Percentiles rank a stretch among this genome's conserved stretches.
phyloP scores from a whole-genome alignment of 2,888 invertebrate species.

The Coelopa pilipes region DNA sequence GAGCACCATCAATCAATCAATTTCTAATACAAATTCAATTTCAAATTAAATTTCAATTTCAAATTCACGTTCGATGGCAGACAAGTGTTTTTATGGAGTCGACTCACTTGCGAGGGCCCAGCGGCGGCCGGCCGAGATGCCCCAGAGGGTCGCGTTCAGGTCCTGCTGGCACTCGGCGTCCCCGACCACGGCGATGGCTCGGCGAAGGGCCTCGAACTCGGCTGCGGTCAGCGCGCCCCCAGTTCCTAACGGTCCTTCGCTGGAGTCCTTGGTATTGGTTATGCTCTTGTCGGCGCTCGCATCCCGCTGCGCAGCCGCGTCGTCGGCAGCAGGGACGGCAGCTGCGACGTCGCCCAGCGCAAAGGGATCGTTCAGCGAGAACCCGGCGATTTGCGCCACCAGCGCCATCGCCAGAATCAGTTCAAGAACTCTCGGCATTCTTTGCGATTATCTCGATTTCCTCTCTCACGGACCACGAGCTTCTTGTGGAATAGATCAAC shows the following conservation, averaged over 20 bases:
- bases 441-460: background rate
- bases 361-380: conserved; percentile 4
- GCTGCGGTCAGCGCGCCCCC: conserved; percentile 37
- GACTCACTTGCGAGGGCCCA: conserved; percentile 61
- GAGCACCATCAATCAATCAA: no score
- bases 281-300: background rate
- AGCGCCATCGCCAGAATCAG: background rate
- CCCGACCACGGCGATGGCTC: conserved; percentile 49
- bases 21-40: no score
- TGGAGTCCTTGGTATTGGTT: background rate
- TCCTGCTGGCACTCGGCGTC: conserved; percentile 51
- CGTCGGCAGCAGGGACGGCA: no score
- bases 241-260: background rate
- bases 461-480: no score
- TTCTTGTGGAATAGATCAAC: no score
- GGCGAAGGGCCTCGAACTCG: conserved; percentile 49
- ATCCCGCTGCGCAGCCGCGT: background rate
- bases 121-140: conserved; percentile 48
- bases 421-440: conserved; percentile 10
- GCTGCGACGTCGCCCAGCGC: background rate
- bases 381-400: conserved; percentile 8
- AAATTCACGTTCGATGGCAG: no score
- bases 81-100: background rate
- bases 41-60: no score
- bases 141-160: conserved; percentile 57